Evolutionary conservation across 2,113 vertebrate species (phyloP), one percentile per base, ranked within the genome.

Genomic region (Monopterus albus): DNA sequence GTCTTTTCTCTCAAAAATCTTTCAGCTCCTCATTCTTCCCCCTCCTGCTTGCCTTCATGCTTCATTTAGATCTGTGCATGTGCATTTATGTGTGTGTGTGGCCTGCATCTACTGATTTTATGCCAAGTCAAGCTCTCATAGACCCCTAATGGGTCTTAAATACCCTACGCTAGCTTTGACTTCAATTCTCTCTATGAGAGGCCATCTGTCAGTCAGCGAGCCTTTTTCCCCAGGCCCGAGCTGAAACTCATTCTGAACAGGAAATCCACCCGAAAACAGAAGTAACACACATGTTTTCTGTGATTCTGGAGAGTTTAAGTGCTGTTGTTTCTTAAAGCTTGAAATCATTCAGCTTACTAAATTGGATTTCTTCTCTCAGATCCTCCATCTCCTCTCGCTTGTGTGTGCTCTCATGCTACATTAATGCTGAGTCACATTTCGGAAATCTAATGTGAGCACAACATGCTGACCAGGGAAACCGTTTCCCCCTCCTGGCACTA

Each of bases 71-170:
- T 68, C 23, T 26, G 50, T 73, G 63, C 52, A 26, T 80, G 69
- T 72, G 72, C 21, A 7, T 65, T 0, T 50, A 5, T 76, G 51
- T 69, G 45, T 60, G 62, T 61, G 61, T 49, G 47, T 67, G 61
- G 70, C 56, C 70, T 66, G 47, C 33, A 52, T 83, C 69, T 49
- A 53, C 61, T 43, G 64, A 78, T 74, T 79, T 58, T 23, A 40
- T 21, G 81, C 86, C 89, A 84, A 87, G 86, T 79, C 72, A 72
- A 79, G 72, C 66, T 89, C 81, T 84, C 76, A 28, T 50, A 74
- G 82, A 86, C 51, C 68, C 80, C 83, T 89, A 89, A 91, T 91
- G 89, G 86, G 45, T 72, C 84, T 81, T 88, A 91, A 89, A 91
- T 87, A 88, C 70, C 79, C 78, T 50, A 25, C 40, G 83, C 79